These are phyloP conservation scores for Esperia sulphurella DNA, from an alignment of 2,888 invertebrate genomes.

Conservation along the genomic window DNA sequence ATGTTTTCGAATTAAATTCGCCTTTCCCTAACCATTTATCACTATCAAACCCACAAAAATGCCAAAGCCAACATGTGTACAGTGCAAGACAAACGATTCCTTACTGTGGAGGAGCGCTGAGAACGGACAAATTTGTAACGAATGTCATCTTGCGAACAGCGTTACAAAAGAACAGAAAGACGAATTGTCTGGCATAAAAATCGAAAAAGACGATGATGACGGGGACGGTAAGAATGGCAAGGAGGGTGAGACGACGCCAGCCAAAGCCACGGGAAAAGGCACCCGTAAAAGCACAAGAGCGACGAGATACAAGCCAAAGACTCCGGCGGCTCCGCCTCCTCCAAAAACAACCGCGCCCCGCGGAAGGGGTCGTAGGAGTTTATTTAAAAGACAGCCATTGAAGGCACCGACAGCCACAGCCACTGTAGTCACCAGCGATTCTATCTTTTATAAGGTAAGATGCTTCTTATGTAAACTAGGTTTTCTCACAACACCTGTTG, in stretches of 20 bases:
- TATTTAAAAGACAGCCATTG: conserved; percentile 88
- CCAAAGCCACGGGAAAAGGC: conserved; percentile 71
- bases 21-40: not conserved
- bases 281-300: conserved; percentile 81
- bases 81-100: conserved; percentile 84
- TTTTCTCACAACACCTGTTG: too few species aligned
- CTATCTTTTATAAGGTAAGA: conserved; percentile 77
- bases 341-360: conserved; percentile 68
- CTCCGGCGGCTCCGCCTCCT: conserved; percentile 41
- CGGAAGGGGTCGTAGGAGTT: conserved; percentile 86
- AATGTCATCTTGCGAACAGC: conserved; percentile 80
- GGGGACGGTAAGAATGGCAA: conserved; percentile 42
- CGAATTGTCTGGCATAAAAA: conserved; percentile 35
- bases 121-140: conserved; percentile 87
- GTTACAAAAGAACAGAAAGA: conserved; percentile 50
- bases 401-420: conserved; percentile 91
- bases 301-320: conserved; percentile 75
- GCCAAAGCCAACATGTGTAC: conserved; percentile 82
- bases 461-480: not conserved
- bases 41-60: conserved; percentile 50
- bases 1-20: conserved; percentile 16
- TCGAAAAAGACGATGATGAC: conserved; percentile 56
- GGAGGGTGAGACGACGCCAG: conserved; percentile 60
- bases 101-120: conserved; percentile 88
- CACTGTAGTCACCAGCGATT: conserved; percentile 89